These are phyloP conservation scores for Stomatorhinus ivindoensis DNA, from an alignment of 2,113 vertebrate genomes.

Conservation along the genomic window DNA sequence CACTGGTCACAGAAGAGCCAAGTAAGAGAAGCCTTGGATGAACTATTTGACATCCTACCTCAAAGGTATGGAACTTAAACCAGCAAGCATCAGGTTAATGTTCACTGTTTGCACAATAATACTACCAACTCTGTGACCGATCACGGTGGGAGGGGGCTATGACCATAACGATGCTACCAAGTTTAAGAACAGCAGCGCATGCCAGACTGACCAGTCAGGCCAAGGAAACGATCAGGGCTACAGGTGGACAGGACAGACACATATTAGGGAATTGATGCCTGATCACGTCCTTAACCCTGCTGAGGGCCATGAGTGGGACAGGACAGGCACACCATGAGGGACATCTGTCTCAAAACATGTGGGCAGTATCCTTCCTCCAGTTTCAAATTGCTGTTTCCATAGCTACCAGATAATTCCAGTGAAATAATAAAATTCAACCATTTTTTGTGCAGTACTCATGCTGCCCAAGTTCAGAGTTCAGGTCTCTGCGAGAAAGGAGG, in stretches of 20 bases:
- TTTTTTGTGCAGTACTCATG: not conserved
- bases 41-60: not conserved
- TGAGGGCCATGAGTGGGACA: not conserved
- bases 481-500: not conserved
- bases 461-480: constrained; percentile 6
- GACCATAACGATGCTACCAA: not conserved
- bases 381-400: constrained; percentile 52
- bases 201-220: not conserved
- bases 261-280: constrained; percentile 10
- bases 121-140: not conserved
- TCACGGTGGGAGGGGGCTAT: not conserved
- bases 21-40: not conserved
- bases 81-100: not conserved
- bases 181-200: not conserved
- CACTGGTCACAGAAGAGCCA: not conserved
- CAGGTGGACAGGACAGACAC: constrained; percentile 19
- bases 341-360: constrained; percentile 44
- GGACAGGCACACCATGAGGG: constrained; percentile 24
- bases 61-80: not conserved
- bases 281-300: not conserved
- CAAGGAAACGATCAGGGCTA: constrained; percentile 19
- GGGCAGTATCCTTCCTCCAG: constrained; percentile 45
- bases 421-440: constrained; percentile 42
- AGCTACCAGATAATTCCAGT: constrained; percentile 51
- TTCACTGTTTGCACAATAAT: not conserved